Base-by-base conservation (phyloP, 2,797 vertebrate genomes). In the Lemur catta region DNA sequence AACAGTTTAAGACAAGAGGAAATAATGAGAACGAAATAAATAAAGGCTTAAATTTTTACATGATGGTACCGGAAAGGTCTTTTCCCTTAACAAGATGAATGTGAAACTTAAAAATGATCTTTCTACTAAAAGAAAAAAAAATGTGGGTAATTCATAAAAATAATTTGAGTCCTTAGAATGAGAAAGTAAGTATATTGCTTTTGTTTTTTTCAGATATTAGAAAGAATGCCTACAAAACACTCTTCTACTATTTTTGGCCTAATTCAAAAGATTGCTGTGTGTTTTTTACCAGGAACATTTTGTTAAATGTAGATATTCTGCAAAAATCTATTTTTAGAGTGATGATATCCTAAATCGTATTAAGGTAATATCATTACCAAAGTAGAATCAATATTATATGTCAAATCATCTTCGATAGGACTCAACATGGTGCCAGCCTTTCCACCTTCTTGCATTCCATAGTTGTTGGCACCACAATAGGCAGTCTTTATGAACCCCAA, bases 401-500 rank as follows among this genome's bases (percentile, higher is more conserved):
- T 85, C n/a, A 63, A 76, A 26, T 91, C 72, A 93, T 95, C 96
- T 97, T 69, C 91, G 88, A 41, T 79, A 97, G 89, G 38, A 80
- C 41, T 72, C 76, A 91, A n/a, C n/a, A 9, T 69, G 48, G 17
- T 86, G 41, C 94, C 95, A 33, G 20, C 93, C 71, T 96, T 98
- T 97, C 95, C 96, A 74, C 82, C 76, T 97, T 96, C 93, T 97
- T 98, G 71, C 91, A 97, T 94, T 96, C 57, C 85, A 97, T 96
- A 98, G 94, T 89, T 97, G n/a, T 67, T 97, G 59, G 94, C 95
- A 95, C 84, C 81, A 96, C 65, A 98, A 86, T 57, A 84, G 50
- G 30, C 89, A 89, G 94, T 97, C 95, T 98, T 98, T 98, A 97
- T 88, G n/a, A 98, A 74, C 75, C 57, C 95, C 86, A 97, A 75